Base-by-base conservation (phyloP, 1,140 invertebrate species). In the Mizuhopecten yessoensis region DNA sequence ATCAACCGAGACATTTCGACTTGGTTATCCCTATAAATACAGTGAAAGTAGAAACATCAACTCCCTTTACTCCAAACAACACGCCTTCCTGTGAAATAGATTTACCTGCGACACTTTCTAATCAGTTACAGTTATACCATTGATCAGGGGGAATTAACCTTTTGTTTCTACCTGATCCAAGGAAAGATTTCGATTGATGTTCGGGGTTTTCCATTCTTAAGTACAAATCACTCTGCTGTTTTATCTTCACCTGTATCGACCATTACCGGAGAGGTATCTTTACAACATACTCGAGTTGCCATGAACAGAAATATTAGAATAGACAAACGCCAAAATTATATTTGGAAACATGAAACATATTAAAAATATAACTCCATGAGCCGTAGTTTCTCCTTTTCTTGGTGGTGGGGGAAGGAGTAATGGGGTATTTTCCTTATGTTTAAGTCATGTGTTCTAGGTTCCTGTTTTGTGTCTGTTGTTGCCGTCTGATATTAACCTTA, bases 141-240 rank as follows among this genome's bases (percentile, higher is more conserved):
- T 75, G 57, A 75, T 75, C 57, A 9, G 11, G 5, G 2, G 57
- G 57, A 75, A 75, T 75, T 75, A 75, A 75, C 57, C 57, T 75
- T 45, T 75, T 75, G 57, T 75, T 75, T 75, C 57, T 75, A 75
- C 11, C 57, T 75, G 57, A 75, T 75, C 57, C 57, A 29, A 11
- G 20, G 57, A n/a, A 75, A 29, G 17, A 29, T 75, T 75, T 5
- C 57, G n/a, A 75, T 75, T 75, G 57, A 75, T 75, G 23, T 75
- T n/a, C 23, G 23, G 57, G 57, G 23, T 75, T 75, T 75, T 29
- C 57, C 23, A 29, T 75, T 75, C 57, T 75, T 75, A 75, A 29
- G 0, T 75, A 75, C 29, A 75, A 75, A 29, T 7, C 57, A 75
- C 57, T 75, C 23, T n/a, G 1, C 29, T 75, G 23, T 75, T 75